Evolutionary conservation across 2,113 vertebrate species (phyloP), one percentile per base, ranked within the genome.

Genomic region (Galemys pyrenaicus): DNA sequence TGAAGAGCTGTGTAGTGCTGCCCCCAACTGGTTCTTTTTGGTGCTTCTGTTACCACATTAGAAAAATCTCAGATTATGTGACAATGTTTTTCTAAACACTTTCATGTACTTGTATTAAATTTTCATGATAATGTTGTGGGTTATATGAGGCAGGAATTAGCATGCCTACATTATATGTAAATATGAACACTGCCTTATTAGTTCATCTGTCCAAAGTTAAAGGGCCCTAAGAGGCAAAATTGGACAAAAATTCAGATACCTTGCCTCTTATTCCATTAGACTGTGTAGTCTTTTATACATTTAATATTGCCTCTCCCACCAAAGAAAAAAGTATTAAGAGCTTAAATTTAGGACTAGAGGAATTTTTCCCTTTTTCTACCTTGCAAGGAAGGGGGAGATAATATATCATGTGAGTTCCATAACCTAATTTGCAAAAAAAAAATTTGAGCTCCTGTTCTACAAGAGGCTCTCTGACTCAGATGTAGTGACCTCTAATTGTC

Each of bases 21-120:
- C 97, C 97, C 95, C 93, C 96, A 91, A 16, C 94, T 96, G 97
- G 97, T 86, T 56, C 67, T 30, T 90, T 93, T 64, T 64, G n/a
- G 60, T 91, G 60, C 26, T 92, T 86, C 24, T 39, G 11, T 82
- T 60, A 75, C 62, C 5, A 74, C 46, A 73, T 87, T 11, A 73
- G 75, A 62, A 93, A 71, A 73, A 80, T 94, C 67, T 91, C 32
- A 35, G 22, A 35, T 73, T 44, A 35, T 20, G 22, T 6, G 30
- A 16, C 20, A 37, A 16, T 6, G 32, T 77, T 95, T 94, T 92
- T 92, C 49, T 65, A 65, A 85, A 49, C 51, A 74, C 20, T 88
- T 96, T 65, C 6, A n/a, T 81, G 16, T 82, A 54, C 71, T 94
- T 89, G 19, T 91, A 44, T 86, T 94, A 90, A 19, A 88, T 56